Evolutionary conservation across 2,797 vertebrate species (phyloP).

Genomic region (Chaunax sp.): DNA sequence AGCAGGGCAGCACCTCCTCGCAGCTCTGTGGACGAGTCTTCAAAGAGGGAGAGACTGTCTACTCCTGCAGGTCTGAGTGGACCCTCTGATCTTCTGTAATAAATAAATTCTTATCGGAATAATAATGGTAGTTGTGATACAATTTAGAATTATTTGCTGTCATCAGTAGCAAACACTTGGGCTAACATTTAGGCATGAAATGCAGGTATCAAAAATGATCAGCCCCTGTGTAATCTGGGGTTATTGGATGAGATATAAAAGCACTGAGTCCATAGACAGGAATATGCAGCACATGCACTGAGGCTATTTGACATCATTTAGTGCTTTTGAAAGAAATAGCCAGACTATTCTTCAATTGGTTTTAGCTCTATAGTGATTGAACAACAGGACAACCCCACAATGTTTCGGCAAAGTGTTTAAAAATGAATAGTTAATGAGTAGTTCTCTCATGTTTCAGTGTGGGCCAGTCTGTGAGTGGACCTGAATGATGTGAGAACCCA

Average conservation of each 20-base stretch:
- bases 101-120: background rate
- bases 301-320: background rate
- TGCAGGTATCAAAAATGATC: background rate
- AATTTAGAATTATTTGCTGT: background rate
- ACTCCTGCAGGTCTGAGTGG: conserved; percentile 94
- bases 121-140: background rate
- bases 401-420: conserved; percentile 49
- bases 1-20: conserved; percentile 86
- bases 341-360: conserved; percentile 12
- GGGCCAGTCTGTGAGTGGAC: background rate
- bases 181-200: background rate
- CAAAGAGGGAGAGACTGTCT: conserved; percentile 97
- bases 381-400: conserved; percentile 18
- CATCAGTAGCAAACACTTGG: background rate
- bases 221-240: background rate
- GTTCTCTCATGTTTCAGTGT: conserved; percentile 25
- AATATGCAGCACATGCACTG: background rate
- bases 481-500: conserved; percentile 3
- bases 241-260: conserved; percentile 8
- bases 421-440: conserved; percentile 59
- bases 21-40: conserved; percentile 97
- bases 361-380: conserved; percentile 27
- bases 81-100: conserved; percentile 19
- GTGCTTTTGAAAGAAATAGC: background rate
- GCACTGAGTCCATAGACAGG: background rate